A percentile compares a stretch with the other conserved stretches of the same genome.
Evolutionary conservation across 2,797 vertebrate species (phyloP).

Genomic region (Dromococcyx pavoninus): DNA sequence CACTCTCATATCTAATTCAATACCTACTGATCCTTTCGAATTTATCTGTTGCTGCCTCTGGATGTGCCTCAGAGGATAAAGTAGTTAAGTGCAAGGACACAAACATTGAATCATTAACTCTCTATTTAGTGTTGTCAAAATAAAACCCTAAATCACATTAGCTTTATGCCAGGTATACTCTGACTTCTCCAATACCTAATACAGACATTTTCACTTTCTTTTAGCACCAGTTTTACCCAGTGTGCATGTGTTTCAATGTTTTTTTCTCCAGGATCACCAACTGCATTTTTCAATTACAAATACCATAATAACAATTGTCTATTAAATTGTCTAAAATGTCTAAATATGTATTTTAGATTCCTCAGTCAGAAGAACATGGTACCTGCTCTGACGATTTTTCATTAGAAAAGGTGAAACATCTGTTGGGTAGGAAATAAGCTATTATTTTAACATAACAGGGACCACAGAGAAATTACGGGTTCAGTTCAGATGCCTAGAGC

Average conservation of each 20-base stretch:
- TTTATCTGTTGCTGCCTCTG: neutral
- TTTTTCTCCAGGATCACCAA: neutral
- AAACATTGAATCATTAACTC: neutral
- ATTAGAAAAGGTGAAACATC: neutral
- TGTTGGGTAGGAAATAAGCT: neutral
- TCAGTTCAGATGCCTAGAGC: neutral
- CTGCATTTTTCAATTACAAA: neutral
- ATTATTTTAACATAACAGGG: neutral
- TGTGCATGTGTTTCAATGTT: neutral
- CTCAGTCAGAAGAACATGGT: neutral
- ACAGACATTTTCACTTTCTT: neutral
- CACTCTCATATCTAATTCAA: neutral
- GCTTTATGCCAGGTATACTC: neutral
- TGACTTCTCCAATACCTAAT: neutral
- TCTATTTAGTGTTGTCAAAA: neutral
- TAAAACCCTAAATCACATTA: neutral
- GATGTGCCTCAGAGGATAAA: neutral
- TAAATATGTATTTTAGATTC: neutral
- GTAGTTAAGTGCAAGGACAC: neutral
- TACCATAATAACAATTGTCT: neutral
- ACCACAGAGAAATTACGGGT: neutral
- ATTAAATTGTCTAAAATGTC: neutral
- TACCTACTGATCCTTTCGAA: neutral
- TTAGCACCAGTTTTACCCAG: neutral
- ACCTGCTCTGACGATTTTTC: neutral